Evolutionary conservation across 2,797 vertebrate species (phyloP).

Genomic region (Epinephelus coioides): DNA sequence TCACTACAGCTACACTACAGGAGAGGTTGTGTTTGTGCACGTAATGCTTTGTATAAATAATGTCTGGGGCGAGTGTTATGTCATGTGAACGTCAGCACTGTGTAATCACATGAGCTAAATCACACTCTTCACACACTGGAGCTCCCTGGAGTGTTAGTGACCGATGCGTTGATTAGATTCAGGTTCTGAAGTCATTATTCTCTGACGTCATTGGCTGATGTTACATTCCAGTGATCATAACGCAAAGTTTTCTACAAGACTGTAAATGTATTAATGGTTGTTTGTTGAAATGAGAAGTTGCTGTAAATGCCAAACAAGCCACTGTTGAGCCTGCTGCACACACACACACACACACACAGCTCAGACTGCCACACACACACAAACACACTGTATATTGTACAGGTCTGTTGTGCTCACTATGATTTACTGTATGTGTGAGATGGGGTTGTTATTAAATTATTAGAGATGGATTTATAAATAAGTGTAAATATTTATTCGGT

Average conservation of each 20-base stretch:
- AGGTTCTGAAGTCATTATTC: slow-evolving; percentile 41
- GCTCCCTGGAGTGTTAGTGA: slow-evolving; percentile 50
- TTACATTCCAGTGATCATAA: slow-evolving; percentile 92
- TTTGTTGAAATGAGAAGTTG: slow-evolving; percentile 38
- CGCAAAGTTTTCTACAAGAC: slow-evolving; percentile 71
- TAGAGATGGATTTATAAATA: slow-evolving; percentile 82
- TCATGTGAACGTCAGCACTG: slow-evolving; percentile 26
- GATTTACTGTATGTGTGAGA: slow-evolving; percentile 63
- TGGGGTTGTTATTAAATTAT: slow-evolving; percentile 75
- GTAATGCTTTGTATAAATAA: slow-evolving; percentile 39
- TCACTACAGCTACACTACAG: slow-evolving; percentile 14
- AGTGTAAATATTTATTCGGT: slow-evolving; percentile 86
- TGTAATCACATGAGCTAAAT: slow-evolving; percentile 26
- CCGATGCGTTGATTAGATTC: slow-evolving; percentile 48
- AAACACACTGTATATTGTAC: slow-evolving; percentile 56
- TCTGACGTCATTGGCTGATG: slow-evolving; percentile 82
- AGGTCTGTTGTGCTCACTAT: slow-evolving; percentile 66
- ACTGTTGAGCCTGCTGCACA: slow-evolving; percentile 55
- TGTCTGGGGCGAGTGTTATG: slow-evolving; percentile 27
- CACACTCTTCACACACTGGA: slow-evolving; percentile 50
- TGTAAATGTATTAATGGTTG: slow-evolving; percentile 53
- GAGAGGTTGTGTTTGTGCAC: slow-evolving; percentile 38
- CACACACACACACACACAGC: slow-evolving; percentile 25
- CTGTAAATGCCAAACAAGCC: slow-evolving; percentile 72
- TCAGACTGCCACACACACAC: slow-evolving; percentile 9